Evolutionary conservation across 2,888 invertebrate genomes (phyloP).

Genomic region (Athetis lepigone): DNA sequence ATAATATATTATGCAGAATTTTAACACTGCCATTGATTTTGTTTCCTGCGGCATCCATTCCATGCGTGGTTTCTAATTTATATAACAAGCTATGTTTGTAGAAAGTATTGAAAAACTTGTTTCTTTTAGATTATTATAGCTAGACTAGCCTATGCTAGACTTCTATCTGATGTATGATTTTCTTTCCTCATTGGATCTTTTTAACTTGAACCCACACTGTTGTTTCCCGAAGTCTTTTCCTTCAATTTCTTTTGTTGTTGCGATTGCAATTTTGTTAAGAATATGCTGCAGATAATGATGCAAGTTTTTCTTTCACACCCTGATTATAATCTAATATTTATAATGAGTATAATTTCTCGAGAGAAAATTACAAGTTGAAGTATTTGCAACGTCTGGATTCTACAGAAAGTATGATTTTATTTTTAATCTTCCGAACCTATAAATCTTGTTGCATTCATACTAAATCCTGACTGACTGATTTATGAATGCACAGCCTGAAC

Average conservation of each 20-base stretch:
- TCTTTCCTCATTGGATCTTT: slow-evolving; percentile 32
- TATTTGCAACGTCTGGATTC: neutral
- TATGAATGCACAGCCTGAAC: too few relatives aligned
- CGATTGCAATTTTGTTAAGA: slow-evolving; percentile 5
- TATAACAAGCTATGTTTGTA: slow-evolving; percentile 65
- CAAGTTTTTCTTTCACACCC: slow-evolving; percentile 25
- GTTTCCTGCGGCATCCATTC: slow-evolving; percentile 43
- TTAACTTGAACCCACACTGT: slow-evolving; percentile 1
- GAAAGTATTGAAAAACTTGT: slow-evolving; percentile 69
- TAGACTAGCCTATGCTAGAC: slow-evolving; percentile 24
- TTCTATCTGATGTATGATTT: slow-evolving; percentile 34
- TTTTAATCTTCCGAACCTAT: neutral
- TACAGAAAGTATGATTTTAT: neutral
- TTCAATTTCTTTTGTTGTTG: neutral
- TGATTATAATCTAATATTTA: slow-evolving; percentile 36
- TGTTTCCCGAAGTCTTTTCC: slow-evolving; percentile 8
- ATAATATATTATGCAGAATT: slow-evolving; percentile 49
- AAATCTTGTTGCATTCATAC: neutral
- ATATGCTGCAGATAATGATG: neutral
- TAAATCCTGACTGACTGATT: too few relatives aligned
- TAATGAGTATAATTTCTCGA: slow-evolving; percentile 3
- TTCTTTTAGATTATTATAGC: slow-evolving; percentile 52
- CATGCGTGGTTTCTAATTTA: slow-evolving; percentile 66
- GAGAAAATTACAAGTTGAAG: neutral
- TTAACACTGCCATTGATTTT: slow-evolving; percentile 43